Evolutionary conservation across 2,888 invertebrate species (phyloP).

Genomic region (Rhaphigaster nebulosa): DNA sequence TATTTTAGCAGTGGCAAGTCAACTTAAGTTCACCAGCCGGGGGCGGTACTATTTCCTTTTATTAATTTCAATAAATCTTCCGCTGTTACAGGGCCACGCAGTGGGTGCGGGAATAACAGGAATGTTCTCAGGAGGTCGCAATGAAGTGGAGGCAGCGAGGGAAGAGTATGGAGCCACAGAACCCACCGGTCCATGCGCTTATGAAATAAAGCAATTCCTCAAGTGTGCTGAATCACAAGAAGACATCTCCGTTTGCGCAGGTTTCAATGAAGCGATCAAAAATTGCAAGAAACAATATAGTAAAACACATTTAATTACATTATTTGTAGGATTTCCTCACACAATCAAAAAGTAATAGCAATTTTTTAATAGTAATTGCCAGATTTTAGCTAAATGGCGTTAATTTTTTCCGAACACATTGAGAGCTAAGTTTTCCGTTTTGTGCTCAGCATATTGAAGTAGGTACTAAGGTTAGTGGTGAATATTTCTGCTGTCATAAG

Average conservation of each 20-base stretch:
- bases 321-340: background rate
- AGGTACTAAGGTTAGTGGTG: too few relatives aligned
- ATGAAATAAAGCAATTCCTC: constrained; percentile 95
- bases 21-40: too few relatives aligned
- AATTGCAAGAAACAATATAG: constrained; percentile 90
- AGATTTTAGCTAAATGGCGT: too few relatives aligned
- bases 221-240: constrained; percentile 92
- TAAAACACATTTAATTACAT: constrained; percentile 65
- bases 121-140: background rate
- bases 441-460: too few relatives aligned
- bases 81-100: constrained; percentile 49
- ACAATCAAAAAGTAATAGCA: too few relatives aligned
- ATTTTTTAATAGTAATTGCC: too few relatives aligned
- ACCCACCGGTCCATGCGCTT: constrained; percentile 85
- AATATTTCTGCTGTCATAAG: too few relatives aligned
- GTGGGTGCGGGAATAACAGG: constrained; percentile 57
- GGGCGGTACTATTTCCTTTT: too few relatives aligned
- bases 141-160: constrained; percentile 46
- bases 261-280: constrained; percentile 95
- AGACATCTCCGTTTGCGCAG: constrained; percentile 92
- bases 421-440: too few relatives aligned
- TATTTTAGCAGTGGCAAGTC: too few relatives aligned
- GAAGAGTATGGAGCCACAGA: constrained; percentile 67
- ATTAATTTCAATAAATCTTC: too few relatives aligned
- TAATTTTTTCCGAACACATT: too few relatives aligned